Evolutionary conservation across 2,888 invertebrate genomes (phyloP).

Genomic region (Parnassius mnemosyne): DNA sequence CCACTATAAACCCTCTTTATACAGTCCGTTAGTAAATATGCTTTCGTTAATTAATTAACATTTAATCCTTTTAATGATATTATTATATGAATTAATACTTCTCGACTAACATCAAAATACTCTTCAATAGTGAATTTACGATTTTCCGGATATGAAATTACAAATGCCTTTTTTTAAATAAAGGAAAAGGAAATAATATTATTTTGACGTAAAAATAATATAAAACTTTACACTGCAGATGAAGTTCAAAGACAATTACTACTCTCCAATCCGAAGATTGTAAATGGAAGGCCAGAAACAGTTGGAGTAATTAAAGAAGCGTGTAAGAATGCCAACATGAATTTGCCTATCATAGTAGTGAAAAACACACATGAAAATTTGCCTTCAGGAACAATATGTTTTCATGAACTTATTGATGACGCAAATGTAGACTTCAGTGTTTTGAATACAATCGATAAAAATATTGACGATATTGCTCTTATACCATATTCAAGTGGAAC

Average conservation of each 20-base stretch:
- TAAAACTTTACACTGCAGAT: conserved; percentile 68
- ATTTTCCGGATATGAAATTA: background rate
- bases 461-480: conserved; percentile 79
- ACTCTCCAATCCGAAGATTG: conserved; percentile 80
- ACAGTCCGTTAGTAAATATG: conserved; percentile 73
- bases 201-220: background rate
- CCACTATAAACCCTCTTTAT: conserved; percentile 86
- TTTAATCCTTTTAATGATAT: too few relatives aligned
- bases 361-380: conserved; percentile 38
- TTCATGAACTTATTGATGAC: conserved; percentile 77
- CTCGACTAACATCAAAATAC: too few relatives aligned
- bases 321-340: conserved; percentile 58
- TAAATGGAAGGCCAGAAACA: conserved; percentile 80
- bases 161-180: background rate
- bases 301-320: conserved; percentile 68
- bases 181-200: background rate
- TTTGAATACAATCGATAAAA: conserved; percentile 57
- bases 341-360: conserved; percentile 73
- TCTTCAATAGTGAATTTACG: too few relatives aligned
- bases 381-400: conserved; percentile 79
- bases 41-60: too few relatives aligned
- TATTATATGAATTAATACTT: too few relatives aligned
- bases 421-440: conserved; percentile 70
- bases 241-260: conserved; percentile 84
- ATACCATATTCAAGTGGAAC: conserved; percentile 93